A percentile compares a stretch with the other conserved stretches of the same genome.
Evolutionary conservation across 2,113 vertebrate genomes (phyloP).

Genomic region (Daubentonia madagascariensis): DNA sequence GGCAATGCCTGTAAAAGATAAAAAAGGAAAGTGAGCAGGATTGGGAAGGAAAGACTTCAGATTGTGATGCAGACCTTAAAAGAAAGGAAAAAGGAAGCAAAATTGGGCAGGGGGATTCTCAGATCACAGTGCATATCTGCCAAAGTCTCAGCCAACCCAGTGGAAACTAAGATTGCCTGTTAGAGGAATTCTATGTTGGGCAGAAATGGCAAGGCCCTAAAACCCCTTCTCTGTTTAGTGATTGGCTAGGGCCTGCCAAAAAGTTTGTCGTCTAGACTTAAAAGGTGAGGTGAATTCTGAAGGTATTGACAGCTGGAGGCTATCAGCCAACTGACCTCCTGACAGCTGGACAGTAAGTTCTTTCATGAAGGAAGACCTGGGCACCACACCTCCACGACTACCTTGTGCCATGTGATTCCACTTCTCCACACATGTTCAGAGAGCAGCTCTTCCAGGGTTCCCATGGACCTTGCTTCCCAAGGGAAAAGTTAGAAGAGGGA

Average conservation of each 20-base stretch:
- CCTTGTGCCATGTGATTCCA: not conserved
- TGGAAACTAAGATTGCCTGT: not conserved
- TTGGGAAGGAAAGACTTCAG: not conserved
- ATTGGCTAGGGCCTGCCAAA: not conserved
- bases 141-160: no score
- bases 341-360: not conserved
- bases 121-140: not conserved
- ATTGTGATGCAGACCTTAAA: not conserved
- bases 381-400: not conserved
- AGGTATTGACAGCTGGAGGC: not conserved
- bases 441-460: not conserved
- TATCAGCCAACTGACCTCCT: not conserved
- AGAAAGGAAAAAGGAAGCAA: not conserved
- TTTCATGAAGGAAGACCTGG: not conserved
- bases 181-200: not conserved
- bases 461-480: not conserved
- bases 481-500: not conserved
- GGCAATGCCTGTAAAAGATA: no score
- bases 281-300: no score
- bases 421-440: not conserved
- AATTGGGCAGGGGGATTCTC: not conserved
- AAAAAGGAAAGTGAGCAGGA: not conserved
- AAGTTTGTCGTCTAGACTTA: not conserved
- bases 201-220: not conserved
- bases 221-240: not conserved